These are phyloP conservation scores for Thamnophis elegans DNA, from an alignment of 2,797 vertebrate genomes.

Conservation along the genomic window DNA sequence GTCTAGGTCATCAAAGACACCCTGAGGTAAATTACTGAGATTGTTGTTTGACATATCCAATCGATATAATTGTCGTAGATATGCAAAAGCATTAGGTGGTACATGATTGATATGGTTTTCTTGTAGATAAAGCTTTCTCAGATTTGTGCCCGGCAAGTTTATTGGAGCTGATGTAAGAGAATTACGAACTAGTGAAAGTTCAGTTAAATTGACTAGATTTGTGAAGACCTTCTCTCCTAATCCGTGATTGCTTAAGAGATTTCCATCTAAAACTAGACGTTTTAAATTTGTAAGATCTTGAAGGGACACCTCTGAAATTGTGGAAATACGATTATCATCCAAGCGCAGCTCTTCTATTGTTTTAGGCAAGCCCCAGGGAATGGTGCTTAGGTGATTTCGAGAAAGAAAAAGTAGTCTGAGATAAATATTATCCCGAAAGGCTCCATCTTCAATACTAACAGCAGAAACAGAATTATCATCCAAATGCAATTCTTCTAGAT, in stretches of 20 bases:
- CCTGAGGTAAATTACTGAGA: conserved; percentile 94
- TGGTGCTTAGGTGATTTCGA: conserved; percentile 97
- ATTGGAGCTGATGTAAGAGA: conserved; percentile 91
- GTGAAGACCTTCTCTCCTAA: conserved; percentile 93
- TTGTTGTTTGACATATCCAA: conserved; percentile 98
- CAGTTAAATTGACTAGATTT: conserved; percentile 94
- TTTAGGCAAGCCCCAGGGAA: conserved; percentile 93
- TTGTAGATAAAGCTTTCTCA: conserved; percentile 96
- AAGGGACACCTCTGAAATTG: conserved; percentile 92
- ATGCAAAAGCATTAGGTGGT: conserved; percentile 90
- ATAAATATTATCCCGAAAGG: conserved; percentile 94
- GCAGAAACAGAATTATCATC: conserved; percentile 99
- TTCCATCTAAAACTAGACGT: conserved; percentile 95
- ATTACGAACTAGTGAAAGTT: conserved; percentile 95
- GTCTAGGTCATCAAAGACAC: conserved; percentile 96
- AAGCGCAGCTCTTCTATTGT: conserved; percentile 97
- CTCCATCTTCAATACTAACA: conserved; percentile 97
- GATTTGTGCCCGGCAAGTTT: conserved; percentile 90
- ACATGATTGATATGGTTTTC: conserved; percentile 98
- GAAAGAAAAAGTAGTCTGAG: conserved; percentile 97
- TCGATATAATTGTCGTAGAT: conserved; percentile 93
- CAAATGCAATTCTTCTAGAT: conserved; percentile 97
- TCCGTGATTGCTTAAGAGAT: conserved; percentile 95
- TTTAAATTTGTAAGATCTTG: conserved; percentile 98
- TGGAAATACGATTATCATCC: conserved; percentile 99